Conservation (phyloP, 1,140 invertebrate species). For the Uloborus diversus region DNA sequence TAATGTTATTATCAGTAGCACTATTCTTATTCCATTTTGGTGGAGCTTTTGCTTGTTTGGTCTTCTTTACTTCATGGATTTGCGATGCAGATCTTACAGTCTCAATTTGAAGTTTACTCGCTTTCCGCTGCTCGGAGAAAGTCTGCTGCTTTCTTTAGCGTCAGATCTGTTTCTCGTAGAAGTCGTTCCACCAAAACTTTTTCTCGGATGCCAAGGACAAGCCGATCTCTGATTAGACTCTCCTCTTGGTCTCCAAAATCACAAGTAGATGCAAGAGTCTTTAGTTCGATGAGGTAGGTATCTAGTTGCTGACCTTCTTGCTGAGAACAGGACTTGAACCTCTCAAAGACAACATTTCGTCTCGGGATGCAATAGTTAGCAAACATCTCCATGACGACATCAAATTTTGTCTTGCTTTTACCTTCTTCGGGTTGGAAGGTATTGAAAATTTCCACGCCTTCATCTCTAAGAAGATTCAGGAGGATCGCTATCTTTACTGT, state of each 20-base stretch:
- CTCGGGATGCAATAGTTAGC: neutral
- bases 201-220: neutral
- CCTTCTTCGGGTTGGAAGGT: neutral
- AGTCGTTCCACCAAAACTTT: neutral
- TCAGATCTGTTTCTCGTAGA: neutral
- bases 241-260: conserved; percentile 13
- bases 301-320: conserved; percentile 16
- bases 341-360: conserved; percentile 2
- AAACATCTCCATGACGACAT: neutral
- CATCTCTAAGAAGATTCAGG: neutral
- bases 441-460: conserved; percentile 11
- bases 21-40: too few species aligned
- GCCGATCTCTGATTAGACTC: neutral
- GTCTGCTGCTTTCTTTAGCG: conserved; percentile 4
- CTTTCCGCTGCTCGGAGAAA: neutral
- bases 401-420: neutral
- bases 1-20: too few species aligned
- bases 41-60: too few species aligned
- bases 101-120: neutral
- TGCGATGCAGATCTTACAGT: neutral
- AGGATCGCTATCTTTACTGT: conserved; percentile 3
- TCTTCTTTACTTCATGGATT: neutral
- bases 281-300: neutral
- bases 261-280: conserved; percentile 7
- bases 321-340: conserved; percentile 10